These are phyloP conservation scores for Polydrusus pterygomalis DNA, from an alignment of 2,888 invertebrate species.

Conservation along the genomic window DNA sequence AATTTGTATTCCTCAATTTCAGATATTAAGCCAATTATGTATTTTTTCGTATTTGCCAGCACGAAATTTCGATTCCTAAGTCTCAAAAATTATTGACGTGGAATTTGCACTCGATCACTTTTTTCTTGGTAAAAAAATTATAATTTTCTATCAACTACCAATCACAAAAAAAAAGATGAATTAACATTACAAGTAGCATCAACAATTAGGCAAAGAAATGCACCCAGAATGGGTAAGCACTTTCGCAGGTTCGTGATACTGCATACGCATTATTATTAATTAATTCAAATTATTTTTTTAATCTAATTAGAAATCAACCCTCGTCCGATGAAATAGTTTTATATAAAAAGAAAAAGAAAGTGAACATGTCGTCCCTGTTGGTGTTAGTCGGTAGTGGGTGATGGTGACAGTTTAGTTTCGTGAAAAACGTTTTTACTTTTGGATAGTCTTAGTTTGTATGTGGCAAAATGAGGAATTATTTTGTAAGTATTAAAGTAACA, in stretches of 20 bases:
- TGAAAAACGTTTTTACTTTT: constrained; percentile 18
- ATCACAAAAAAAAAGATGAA: constrained; percentile 12
- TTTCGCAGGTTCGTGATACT: constrained; percentile 64
- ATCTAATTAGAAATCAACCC: constrained; percentile 65
- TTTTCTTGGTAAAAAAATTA: neutral
- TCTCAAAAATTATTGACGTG: no score
- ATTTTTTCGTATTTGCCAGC: no score
- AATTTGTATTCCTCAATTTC: no score
- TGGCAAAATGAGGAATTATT: constrained; percentile 51
- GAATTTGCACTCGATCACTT: no score
- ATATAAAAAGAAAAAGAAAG: constrained; percentile 69
- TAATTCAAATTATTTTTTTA: constrained; percentile 49
- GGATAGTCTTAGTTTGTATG: constrained; percentile 44
- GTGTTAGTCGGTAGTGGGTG: constrained; percentile 58
- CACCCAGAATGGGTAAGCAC: constrained; percentile 64
- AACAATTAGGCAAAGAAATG: constrained; percentile 60
- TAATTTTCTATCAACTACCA: neutral
- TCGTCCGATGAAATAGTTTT: constrained; percentile 62
- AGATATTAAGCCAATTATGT: no score
- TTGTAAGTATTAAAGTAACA: constrained; percentile 52
- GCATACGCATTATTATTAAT: constrained; percentile 64
- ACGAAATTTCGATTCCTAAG: no score
- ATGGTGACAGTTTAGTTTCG: constrained; percentile 59
- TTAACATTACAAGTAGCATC: constrained; percentile 15
- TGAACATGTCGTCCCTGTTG: constrained; percentile 64